phyloP scores from a whole-genome alignment of 2,797 vertebrate genomes.

The Anniella stebbinsi region DNA sequence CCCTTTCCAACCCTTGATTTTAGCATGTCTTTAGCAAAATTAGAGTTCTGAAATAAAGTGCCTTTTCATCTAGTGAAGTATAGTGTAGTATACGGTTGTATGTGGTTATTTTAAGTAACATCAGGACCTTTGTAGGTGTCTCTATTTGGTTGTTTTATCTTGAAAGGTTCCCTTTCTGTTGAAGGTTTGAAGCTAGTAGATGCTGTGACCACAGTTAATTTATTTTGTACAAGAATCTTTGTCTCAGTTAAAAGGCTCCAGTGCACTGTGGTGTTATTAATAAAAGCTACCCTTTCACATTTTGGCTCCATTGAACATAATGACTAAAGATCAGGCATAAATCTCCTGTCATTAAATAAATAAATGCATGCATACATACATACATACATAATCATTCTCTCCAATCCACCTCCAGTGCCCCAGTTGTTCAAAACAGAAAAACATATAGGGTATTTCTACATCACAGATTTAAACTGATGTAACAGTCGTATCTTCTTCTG shows the following conservation, averaged over 20 bases:
- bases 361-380: too few relatives aligned
- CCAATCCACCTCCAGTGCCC: background rate
- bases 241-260: background rate
- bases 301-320: constrained; percentile 12
- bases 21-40: constrained; percentile 24
- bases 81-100: background rate
- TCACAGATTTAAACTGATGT: background rate
- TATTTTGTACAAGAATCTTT: background rate
- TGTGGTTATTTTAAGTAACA: background rate
- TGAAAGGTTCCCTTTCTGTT: background rate
- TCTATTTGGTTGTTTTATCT: background rate
- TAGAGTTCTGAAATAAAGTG: constrained; percentile 23
- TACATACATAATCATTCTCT: background rate
- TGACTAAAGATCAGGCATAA: background rate
- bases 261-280: background rate
- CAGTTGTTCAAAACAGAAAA: background rate
- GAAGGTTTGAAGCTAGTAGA: background rate
- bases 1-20: background rate
- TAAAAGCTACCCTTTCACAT: background rate
- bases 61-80: constrained; percentile 25
- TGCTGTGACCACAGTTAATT: background rate
- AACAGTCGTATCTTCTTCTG: background rate
- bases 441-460: background rate
- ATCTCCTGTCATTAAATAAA: background rate
- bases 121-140: background rate